Evolutionary conservation across 2,797 vertebrate genomes (phyloP).

Genomic region (Macropodus opercularis): DNA sequence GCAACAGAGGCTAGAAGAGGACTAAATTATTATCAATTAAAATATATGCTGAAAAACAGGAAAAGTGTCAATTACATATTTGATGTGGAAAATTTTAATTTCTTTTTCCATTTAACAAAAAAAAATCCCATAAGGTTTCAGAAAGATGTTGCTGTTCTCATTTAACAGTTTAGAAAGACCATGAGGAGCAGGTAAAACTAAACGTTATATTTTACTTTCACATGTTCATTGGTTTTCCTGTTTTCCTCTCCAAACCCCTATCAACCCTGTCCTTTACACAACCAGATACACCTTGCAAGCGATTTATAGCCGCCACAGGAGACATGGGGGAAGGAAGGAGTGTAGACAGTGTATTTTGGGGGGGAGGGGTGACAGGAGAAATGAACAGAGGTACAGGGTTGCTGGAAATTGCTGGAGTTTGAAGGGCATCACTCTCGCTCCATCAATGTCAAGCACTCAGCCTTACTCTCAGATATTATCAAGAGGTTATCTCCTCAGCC

Average conservation of each 20-base stretch:
- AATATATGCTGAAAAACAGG: constrained; percentile 50
- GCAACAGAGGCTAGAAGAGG: background rate
- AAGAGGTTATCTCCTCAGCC: constrained; percentile 76
- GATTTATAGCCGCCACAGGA: constrained; percentile 70
- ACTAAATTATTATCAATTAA: constrained; percentile 20
- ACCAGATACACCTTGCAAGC: constrained; percentile 58
- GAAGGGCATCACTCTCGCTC: constrained; percentile 84
- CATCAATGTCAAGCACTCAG: constrained; percentile 76
- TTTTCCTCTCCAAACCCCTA: constrained; percentile 31
- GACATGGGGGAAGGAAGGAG: constrained; percentile 31
- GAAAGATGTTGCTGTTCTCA: background rate
- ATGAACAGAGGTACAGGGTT: constrained; percentile 62
- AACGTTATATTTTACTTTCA: no score
- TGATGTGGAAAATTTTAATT: constrained; percentile 36
- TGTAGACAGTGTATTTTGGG: constrained; percentile 60
- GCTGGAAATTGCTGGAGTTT: constrained; percentile 77
- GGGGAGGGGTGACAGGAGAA: constrained; percentile 46
- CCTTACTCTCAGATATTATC: constrained; percentile 76
- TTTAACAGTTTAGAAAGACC: background rate
- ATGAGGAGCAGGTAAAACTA: constrained; percentile 1
- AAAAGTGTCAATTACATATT: constrained; percentile 51
- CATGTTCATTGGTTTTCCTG: no score
- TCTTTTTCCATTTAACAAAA: no score
- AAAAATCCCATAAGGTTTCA: background rate
- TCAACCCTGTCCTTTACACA: constrained; percentile 32